phyloP scores from a whole-genome alignment of 2,888 invertebrate genomes.

The Drosophila gaucha region DNA sequence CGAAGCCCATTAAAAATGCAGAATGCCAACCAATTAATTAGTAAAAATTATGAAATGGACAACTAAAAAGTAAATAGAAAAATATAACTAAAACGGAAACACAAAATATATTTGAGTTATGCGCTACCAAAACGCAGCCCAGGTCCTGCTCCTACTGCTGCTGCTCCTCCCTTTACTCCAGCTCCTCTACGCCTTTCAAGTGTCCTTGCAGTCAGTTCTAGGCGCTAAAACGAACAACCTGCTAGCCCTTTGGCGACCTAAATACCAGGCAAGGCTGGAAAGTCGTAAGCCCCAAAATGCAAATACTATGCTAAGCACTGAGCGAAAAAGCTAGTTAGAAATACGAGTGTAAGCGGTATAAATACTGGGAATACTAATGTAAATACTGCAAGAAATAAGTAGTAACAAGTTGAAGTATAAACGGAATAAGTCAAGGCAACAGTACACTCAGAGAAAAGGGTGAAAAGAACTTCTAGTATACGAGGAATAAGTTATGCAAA shows the following conservation, averaged over 20 bases:
- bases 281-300: slow-evolving; percentile 57
- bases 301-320: slow-evolving; percentile 39
- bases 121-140: slow-evolving; percentile 50
- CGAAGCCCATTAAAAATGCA: slow-evolving; percentile 33
- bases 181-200: slow-evolving; percentile 54
- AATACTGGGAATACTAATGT: background rate
- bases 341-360: background rate
- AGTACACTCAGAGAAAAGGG: no score
- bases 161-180: background rate
- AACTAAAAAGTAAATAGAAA: slow-evolving; percentile 6
- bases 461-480: no score
- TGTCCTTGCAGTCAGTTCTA: slow-evolving; percentile 64
- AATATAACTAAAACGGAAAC: slow-evolving; percentile 28
- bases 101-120: slow-evolving; percentile 51
- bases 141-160: background rate
- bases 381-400: background rate
- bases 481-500: no score
- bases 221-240: slow-evolving; percentile 4
- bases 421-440: no score
- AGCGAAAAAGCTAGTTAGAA: background rate
- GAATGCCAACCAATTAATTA: slow-evolving; percentile 66
- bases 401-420: no score
- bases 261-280: slow-evolving; percentile 48
- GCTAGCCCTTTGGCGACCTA: slow-evolving; percentile 48
- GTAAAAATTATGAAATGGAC: slow-evolving; percentile 63